Evolutionary conservation across 1,140 invertebrate species (phyloP).

Genomic region (Temnothorax curvispinosus): DNA sequence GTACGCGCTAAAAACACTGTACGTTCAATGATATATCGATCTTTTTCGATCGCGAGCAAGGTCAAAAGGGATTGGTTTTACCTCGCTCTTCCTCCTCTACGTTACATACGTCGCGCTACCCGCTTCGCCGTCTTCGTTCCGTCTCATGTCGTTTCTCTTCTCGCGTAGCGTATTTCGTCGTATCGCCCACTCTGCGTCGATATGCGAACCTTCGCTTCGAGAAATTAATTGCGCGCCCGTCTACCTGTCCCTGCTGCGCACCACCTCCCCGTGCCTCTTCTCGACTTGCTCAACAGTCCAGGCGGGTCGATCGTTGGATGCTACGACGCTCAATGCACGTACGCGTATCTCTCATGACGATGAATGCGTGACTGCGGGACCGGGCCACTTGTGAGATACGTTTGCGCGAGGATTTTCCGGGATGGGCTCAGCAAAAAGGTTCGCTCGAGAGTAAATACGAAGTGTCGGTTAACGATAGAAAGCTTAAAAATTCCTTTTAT

Average conservation of each 20-base stretch:
- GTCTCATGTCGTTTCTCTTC: neutral
- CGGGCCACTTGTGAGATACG: neutral
- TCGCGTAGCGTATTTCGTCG: slow-evolving; percentile 22
- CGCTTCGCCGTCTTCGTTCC: neutral
- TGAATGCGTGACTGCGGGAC: neutral
- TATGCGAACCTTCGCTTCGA: slow-evolving; percentile 52
- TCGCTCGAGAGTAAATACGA: slow-evolving; percentile 10
- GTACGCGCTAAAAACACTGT: slow-evolving; percentile 42
- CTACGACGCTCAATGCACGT: neutral
- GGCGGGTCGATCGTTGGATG: slow-evolving; percentile 2
- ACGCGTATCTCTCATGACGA: slow-evolving; percentile 12
- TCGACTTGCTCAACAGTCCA: slow-evolving; percentile 40
- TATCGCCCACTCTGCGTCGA: slow-evolving; percentile 21
- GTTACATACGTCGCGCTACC: slow-evolving; percentile 3
- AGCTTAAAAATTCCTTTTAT: neutral
- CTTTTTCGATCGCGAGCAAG: slow-evolving; percentile 79
- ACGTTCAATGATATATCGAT: slow-evolving; percentile 72
- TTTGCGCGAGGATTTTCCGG: neutral
- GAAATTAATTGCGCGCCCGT: slow-evolving; percentile 62
- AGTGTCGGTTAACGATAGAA: neutral
- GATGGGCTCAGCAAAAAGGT: slow-evolving; percentile 13
- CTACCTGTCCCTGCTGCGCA: slow-evolving; percentile 42
- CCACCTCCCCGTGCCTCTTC: slow-evolving; percentile 21
- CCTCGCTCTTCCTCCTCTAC: slow-evolving; percentile 59
- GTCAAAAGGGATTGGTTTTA: slow-evolving; percentile 80